These are phyloP conservation scores for Pristionchus arcanus DNA, from an alignment of 2,888 invertebrate genomes.

Conservation along the genomic window DNA sequence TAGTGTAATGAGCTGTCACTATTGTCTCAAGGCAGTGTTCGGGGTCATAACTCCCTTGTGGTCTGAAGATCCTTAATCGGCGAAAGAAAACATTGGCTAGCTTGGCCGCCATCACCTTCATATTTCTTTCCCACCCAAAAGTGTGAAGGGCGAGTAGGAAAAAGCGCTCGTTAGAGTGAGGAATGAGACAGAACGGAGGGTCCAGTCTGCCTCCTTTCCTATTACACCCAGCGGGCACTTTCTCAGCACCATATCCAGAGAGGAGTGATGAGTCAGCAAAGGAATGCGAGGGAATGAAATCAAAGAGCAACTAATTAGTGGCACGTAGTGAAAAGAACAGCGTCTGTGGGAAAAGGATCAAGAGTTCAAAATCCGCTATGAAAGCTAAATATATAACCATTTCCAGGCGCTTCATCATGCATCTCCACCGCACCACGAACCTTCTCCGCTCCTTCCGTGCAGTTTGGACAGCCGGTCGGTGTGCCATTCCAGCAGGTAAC, in stretches of 20 bases:
- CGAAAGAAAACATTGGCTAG: neutral
- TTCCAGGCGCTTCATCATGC: conserved; percentile 35
- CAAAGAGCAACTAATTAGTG: no score
- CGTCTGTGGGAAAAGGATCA: no score
- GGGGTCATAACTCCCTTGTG: no score
- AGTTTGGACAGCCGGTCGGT: conserved; percentile 47
- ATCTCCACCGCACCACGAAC: conserved; percentile 54
- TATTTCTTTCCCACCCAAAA: neutral
- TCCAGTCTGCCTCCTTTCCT: neutral
- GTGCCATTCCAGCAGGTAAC: conserved; percentile 32
- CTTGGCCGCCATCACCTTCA: neutral
- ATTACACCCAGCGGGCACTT: neutral
- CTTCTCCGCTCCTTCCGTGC: conserved; percentile 54
- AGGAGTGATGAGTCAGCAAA: neutral
- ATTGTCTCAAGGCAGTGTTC: no score
- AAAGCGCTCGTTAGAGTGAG: conserved; percentile 32
- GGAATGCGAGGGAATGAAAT: neutral
- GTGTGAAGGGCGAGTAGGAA: conserved; percentile 25
- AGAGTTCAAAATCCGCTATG: no score
- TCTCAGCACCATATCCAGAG: neutral
- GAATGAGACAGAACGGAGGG: conserved; percentile 29
- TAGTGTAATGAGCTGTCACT: no score
- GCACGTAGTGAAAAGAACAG: no score
- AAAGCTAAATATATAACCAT: no score
- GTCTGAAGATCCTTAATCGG: neutral